phyloP scores from a whole-genome alignment of 1,140 invertebrate species.

The Lerema accius region DNA sequence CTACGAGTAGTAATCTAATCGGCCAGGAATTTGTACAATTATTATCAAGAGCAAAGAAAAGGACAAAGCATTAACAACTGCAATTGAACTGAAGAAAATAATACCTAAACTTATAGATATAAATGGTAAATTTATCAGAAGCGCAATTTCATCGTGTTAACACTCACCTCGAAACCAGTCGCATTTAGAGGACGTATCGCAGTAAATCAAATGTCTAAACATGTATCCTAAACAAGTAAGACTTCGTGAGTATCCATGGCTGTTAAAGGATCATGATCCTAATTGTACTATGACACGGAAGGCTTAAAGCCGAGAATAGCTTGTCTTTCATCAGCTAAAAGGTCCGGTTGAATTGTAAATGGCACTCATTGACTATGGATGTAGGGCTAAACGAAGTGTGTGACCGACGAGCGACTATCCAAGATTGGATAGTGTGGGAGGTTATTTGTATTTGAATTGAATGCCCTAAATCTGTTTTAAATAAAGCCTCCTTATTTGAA shows the following conservation, averaged over 20 bases:
- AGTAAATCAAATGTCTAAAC: no score
- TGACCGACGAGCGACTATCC: slow-evolving; percentile 10
- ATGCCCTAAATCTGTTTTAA: slow-evolving; percentile 5
- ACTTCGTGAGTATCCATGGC: slow-evolving; percentile 11
- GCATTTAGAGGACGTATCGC: no score
- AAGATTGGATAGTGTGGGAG: slow-evolving; percentile 18
- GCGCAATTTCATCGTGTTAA: no score
- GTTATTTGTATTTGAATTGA: slow-evolving; percentile 14
- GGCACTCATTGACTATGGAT: slow-evolving; percentile 70
- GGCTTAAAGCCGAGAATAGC: slow-evolving; percentile 43
- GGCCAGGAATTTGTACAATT: no score
- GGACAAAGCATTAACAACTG: no score
- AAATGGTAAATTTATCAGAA: no score
- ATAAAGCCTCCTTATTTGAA: background rate
- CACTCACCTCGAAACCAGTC: slow-evolving; percentile 3
- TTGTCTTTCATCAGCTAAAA: slow-evolving; percentile 64
- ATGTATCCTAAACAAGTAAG: slow-evolving; percentile 17
- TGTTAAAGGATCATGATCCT: slow-evolving; percentile 24
- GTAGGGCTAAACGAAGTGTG: slow-evolving; percentile 31
- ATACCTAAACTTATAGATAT: no score
- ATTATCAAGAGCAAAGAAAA: no score
- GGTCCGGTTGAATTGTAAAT: slow-evolving; percentile 47
- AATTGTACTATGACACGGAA: slow-evolving; percentile 44
- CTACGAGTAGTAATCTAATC: no score
- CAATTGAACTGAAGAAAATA: no score